Base-by-base conservation (phyloP, 2,797 vertebrate genomes). In the Scarus forsteni region DNA sequence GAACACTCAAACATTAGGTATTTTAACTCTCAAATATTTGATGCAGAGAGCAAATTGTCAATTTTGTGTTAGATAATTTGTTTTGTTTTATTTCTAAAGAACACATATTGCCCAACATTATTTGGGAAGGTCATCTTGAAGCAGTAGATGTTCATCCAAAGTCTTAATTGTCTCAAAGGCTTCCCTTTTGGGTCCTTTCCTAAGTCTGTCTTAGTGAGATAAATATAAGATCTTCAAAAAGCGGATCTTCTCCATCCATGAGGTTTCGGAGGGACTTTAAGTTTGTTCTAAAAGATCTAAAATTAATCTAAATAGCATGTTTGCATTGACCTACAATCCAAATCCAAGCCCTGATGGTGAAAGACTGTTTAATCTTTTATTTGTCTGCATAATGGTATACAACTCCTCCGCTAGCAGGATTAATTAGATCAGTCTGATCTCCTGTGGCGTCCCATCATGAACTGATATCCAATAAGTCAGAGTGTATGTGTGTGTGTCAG, bases 381-480 rank as follows among this genome's bases (percentile, higher is more conserved):
- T 44, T 44, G 15, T 45, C 43, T 13, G 13, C 14, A 19, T 14
- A 18, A 16, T 7, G 10, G 49, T 50, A 6, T 50, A 6, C 10
- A 19, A 19, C 16, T 19, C 48, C 48, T 10, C 9, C 10, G 48
- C 18, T 45, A 10, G 5, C 27, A 2, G 11, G 49, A 27, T 27
- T 50, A 50, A 12, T 50, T 18, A 50, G 49, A 50, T 50, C 49
- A 50, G 49, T 50, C 49, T 27, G 49, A 50, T 50, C 44, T 8
- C 14, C 44, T 45, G 44, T 15, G n/a, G 44, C 14, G 15, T n/a
- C 44, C 44, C 14, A n/a, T 45, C 48, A 50, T 27, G 11, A 27
- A 50, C 49, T 50, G 49, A 50, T 50, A 50, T 27, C 49, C 49
- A 50, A 27, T 50, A 12, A 50, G 46, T 19, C 5, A 10, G 43